Conservation (phyloP, 2,113 vertebrate species). For the Megaptera novaeangliae region DNA sequence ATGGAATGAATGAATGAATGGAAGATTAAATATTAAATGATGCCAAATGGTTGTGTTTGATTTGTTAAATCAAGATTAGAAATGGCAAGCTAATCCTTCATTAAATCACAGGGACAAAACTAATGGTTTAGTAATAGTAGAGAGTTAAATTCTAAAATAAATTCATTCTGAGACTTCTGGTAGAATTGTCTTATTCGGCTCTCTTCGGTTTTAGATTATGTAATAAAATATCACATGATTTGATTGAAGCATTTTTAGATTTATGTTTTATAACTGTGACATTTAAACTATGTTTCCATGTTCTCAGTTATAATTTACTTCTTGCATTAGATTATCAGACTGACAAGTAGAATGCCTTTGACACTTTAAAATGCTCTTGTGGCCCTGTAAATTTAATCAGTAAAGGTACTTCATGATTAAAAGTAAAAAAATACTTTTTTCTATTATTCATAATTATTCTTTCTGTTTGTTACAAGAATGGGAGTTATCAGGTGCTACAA, state of each 20-base stretch:
- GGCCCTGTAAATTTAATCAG: not conserved
- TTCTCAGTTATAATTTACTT: not conserved
- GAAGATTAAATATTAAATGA: not conserved
- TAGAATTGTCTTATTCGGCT: not conserved
- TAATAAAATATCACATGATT: not conserved
- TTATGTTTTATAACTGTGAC: not conserved
- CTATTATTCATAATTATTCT: not conserved
- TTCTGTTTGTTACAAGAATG: not conserved
- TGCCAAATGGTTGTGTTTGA: not conserved
- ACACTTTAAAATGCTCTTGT: not conserved
- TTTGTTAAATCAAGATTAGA: slow-evolving; percentile 25
- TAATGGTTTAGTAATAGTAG: slow-evolving; percentile 21
- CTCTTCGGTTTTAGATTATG: not conserved
- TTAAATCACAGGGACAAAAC: not conserved
- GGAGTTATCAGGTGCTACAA: not conserved
- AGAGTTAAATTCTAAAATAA: slow-evolving; percentile 33
- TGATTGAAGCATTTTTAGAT: not conserved
- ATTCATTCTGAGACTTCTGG: not conserved
- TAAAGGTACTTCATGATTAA: not conserved
- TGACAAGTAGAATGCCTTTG: not conserved
- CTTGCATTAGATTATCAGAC: not conserved
- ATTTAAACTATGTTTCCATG: slow-evolving; percentile 27
- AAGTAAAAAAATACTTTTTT: not conserved
- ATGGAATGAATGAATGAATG: not conserved
- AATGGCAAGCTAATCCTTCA: slow-evolving; percentile 8